Percentiles rank a stretch among this genome's conserved stretches.
Evolutionary conservation across 2,113 vertebrate species (phyloP).

Genomic region (Carassius carassius): DNA sequence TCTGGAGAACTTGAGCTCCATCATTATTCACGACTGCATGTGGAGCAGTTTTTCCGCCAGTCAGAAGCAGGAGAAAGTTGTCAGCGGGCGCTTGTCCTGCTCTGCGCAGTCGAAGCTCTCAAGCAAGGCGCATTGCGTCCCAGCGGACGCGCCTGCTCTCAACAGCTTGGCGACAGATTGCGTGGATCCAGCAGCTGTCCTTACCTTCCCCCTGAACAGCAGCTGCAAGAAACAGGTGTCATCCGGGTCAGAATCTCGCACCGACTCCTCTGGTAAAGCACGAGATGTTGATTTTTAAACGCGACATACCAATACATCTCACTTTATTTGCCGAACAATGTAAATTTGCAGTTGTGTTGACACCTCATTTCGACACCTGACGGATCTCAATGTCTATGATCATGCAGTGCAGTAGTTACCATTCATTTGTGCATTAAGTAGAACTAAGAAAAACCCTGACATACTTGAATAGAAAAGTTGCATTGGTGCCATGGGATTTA

Average conservation of each 20-base stretch:
- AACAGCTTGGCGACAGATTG: slow-evolving; percentile 78
- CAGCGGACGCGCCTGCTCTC: slow-evolving; percentile 58
- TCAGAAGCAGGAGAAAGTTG: slow-evolving; percentile 86
- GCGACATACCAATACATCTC: not conserved
- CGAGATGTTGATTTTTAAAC: slow-evolving; percentile 28
- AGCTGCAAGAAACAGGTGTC: slow-evolving; percentile 85
- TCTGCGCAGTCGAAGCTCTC: slow-evolving; percentile 63
- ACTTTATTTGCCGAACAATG: not conserved
- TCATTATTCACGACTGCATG: slow-evolving; percentile 94
- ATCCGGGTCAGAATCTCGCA: slow-evolving; percentile 92
- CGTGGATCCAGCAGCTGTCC: slow-evolving; percentile 85
- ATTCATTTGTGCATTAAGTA: not conserved
- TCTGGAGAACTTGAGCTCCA: slow-evolving; percentile 87
- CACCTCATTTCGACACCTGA: not conserved
- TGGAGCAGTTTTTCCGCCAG: slow-evolving; percentile 92
- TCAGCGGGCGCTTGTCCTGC: slow-evolving; percentile 80
- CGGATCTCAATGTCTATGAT: not conserved
- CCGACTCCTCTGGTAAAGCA: slow-evolving; percentile 90
- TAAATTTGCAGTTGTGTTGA: not conserved
- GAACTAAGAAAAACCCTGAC: not conserved
- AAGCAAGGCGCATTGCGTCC: slow-evolving; percentile 60
- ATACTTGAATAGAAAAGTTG: not conserved
- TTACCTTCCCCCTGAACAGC: slow-evolving; percentile 79
- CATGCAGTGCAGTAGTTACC: not conserved
- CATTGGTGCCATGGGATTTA: not conserved